These are phyloP conservation scores for Coturnix japonica DNA, from an alignment of 2,113 vertebrate species.

Conservation along the genomic window DNA sequence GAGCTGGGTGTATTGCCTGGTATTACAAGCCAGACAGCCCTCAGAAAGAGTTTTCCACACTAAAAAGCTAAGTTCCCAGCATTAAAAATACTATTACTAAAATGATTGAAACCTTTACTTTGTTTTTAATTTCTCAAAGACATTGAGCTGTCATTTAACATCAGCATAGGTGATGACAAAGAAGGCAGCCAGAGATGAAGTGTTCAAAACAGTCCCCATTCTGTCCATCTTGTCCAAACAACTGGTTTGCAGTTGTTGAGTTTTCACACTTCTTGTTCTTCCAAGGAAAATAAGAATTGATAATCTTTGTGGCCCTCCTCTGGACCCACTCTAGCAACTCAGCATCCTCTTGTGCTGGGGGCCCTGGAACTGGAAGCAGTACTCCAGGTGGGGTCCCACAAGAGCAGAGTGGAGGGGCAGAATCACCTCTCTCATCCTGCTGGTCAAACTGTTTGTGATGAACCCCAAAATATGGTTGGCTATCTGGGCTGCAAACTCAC, in stretches of 20 bases:
- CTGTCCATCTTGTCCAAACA: neutral
- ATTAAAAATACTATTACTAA: neutral
- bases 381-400: too few relatives aligned
- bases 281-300: neutral
- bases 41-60: neutral
- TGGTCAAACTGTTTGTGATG: too few relatives aligned
- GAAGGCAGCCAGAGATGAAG: neutral
- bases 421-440: too few relatives aligned
- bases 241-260: neutral
- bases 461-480: too few relatives aligned
- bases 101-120: neutral
- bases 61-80: neutral
- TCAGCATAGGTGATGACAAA: neutral
- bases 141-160: neutral
- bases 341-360: too few relatives aligned
- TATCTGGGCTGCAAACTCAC: too few relatives aligned
- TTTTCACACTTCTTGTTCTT: neutral
- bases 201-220: neutral
- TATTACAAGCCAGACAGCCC: neutral
- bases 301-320: too few relatives aligned
- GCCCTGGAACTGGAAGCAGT: too few relatives aligned
- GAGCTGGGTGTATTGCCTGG: neutral
- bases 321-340: too few relatives aligned
- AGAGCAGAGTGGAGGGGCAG: too few relatives aligned
- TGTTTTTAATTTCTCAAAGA: neutral